These are phyloP conservation scores for Dromaius novaehollandiae DNA, from an alignment of 2,113 vertebrate species.

Conservation along the genomic window DNA sequence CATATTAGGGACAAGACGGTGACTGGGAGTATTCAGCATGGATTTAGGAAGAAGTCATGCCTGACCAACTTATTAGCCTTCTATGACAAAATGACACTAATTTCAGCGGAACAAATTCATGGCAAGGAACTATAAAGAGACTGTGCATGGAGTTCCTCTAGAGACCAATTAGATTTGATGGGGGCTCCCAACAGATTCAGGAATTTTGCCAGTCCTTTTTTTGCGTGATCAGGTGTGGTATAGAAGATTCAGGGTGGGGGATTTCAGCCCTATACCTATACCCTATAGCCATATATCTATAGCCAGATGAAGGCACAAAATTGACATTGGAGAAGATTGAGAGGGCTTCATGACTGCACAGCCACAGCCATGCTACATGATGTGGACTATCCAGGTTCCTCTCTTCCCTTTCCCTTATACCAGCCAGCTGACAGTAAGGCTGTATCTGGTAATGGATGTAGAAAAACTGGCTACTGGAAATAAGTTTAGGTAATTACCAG, in stretches of 20 bases:
- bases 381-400: background rate
- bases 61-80: background rate
- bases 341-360: background rate
- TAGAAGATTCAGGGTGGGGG: background rate
- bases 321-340: background rate
- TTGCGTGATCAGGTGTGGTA: too few relatives aligned
- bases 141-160: background rate
- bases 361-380: background rate
- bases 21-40: background rate
- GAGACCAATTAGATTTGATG: background rate
- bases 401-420: too few relatives aligned
- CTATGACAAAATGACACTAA: background rate
- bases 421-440: background rate
- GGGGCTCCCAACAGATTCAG: background rate
- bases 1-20: background rate
- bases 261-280: background rate
- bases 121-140: background rate
- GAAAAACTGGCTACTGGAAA: background rate
- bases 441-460: background rate
- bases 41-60: background rate
- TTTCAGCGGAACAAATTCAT: background rate
- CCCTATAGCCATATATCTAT: background rate
- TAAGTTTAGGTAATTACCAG: background rate
- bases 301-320: background rate
- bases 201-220: background rate